Conservation (phyloP, 2,888 invertebrate genomes). For the Caenorhabditis sinica region DNA sequence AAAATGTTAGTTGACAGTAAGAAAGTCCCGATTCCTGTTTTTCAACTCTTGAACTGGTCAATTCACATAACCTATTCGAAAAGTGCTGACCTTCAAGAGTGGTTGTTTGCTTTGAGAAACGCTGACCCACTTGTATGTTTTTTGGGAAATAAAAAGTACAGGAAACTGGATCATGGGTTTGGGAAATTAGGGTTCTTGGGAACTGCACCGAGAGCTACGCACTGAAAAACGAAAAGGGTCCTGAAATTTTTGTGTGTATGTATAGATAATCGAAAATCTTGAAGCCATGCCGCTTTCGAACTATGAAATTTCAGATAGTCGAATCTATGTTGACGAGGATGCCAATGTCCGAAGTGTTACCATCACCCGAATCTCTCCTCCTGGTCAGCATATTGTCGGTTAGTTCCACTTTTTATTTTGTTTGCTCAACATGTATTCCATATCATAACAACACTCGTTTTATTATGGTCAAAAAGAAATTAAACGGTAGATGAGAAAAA, state of each 20-base stretch:
- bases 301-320: slow-evolving; percentile 50
- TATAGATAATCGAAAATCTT: neutral
- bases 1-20: too few species aligned
- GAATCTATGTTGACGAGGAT: slow-evolving; percentile 62
- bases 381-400: slow-evolving; percentile 58
- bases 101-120: too few species aligned
- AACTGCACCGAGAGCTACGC: too few species aligned
- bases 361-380: slow-evolving; percentile 55
- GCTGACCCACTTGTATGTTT: too few species aligned
- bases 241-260: neutral
- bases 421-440: slow-evolving; percentile 2
- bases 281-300: neutral
- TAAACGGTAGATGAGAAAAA: slow-evolving; percentile 7
- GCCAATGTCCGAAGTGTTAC: slow-evolving; percentile 65
- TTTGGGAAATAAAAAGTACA: too few species aligned
- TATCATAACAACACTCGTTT: slow-evolving; percentile 28
- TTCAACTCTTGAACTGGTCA: too few species aligned
- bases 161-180: too few species aligned
- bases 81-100: neutral
- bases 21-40: too few species aligned
- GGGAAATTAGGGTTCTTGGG: too few species aligned
- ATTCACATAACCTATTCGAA: neutral
- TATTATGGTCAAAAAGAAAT: slow-evolving; percentile 22
- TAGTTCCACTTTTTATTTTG: slow-evolving; percentile 31
- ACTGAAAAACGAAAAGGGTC: too few species aligned